phyloP scores from a whole-genome alignment of 2,797 vertebrate genomes.

The Myioborus melanocephalus region DNA sequence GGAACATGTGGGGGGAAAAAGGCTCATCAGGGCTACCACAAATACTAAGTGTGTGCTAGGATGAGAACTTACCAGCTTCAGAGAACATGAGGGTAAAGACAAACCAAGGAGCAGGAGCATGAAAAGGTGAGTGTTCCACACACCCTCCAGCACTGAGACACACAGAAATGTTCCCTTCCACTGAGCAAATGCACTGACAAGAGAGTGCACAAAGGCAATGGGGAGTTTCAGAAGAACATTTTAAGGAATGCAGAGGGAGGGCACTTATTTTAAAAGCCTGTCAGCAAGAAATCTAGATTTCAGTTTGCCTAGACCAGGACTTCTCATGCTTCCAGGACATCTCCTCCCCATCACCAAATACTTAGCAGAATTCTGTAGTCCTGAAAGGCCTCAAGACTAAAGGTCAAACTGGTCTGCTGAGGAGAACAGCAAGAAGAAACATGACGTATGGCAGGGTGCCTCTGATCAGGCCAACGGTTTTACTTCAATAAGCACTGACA shows the following conservation, averaged over 20 bases:
- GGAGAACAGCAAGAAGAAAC: slow-evolving; percentile 10
- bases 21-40: neutral
- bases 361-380: slow-evolving; percentile 4
- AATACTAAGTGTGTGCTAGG: neutral
- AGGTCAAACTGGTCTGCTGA: neutral
- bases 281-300: neutral
- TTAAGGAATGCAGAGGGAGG: neutral
- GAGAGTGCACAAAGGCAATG: neutral
- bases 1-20: neutral
- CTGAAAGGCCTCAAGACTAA: slow-evolving; percentile 7
- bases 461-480: neutral
- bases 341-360: neutral
- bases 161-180: neutral
- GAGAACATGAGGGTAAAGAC: neutral
- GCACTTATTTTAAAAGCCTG: neutral
- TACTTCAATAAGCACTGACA: slow-evolving; percentile 50
- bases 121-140: neutral
- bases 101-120: neutral
- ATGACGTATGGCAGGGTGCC: neutral
- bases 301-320: neutral
- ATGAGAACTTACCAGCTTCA: neutral
- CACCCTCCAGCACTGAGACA: neutral
- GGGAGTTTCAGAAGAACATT: neutral
- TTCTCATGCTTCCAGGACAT: neutral
- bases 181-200: neutral